Evolutionary conservation across 2,888 invertebrate genomes (phyloP).

Genomic region (Sylvicola cinctus): DNA sequence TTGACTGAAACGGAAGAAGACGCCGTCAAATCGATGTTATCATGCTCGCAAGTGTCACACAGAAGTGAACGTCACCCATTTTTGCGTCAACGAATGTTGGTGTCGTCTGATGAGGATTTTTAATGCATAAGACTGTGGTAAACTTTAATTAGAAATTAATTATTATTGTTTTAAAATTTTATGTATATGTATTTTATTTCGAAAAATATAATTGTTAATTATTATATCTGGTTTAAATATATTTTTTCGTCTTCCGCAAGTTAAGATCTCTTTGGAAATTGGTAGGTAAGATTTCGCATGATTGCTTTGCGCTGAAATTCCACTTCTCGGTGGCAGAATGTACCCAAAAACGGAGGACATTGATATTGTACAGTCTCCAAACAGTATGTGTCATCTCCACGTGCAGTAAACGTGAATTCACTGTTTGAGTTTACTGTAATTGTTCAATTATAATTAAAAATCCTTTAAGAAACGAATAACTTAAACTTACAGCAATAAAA

Average conservation of each 20-base stretch:
- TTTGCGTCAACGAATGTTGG: too few species aligned
- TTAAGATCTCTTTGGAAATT: constrained; percentile 7
- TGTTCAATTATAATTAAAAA: constrained; percentile 8
- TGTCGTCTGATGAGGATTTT: too few species aligned
- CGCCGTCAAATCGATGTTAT: too few species aligned
- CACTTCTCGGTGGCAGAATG: constrained; percentile 35
- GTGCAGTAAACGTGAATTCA: constrained; percentile 33
- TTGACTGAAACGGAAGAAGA: too few species aligned
- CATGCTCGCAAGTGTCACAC: too few species aligned
- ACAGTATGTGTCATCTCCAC: constrained; percentile 29
- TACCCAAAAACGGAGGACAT: constrained; percentile 36
- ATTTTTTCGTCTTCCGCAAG: background rate
- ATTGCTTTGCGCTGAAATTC: constrained; percentile 23
- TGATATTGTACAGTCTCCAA: constrained; percentile 36
- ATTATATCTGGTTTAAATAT: background rate
- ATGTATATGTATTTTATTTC: too few species aligned
- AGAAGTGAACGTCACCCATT: too few species aligned
- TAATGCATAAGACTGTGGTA: too few species aligned
- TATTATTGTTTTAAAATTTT: too few species aligned
- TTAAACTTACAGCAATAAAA: constrained; percentile 36
- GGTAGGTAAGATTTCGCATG: constrained; percentile 19
- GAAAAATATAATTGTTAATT: background rate
- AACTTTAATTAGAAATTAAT: too few species aligned
- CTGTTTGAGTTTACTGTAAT: constrained; percentile 39
- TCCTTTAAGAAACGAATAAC: background rate